phyloP scores from a whole-genome alignment of 2,888 invertebrate species.

The Athalia circularis region DNA sequence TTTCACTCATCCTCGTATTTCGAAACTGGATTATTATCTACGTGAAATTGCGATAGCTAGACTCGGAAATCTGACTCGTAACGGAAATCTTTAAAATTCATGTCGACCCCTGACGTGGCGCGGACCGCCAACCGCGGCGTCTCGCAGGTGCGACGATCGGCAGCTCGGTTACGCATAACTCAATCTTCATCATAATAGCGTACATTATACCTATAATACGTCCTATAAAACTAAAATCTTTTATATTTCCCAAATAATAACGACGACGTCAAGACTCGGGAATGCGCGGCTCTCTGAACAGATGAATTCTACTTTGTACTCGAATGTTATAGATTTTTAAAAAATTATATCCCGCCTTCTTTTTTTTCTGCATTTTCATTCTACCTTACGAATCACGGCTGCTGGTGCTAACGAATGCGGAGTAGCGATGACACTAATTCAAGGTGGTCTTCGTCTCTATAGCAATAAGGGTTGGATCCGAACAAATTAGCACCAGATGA shows the following conservation, averaged over 20 bases:
- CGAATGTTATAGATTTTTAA: no score
- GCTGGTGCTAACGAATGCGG: no score
- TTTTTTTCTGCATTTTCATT: no score
- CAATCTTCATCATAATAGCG: slow-evolving; percentile 1
- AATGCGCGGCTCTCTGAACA: no score
- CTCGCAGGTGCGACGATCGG: slow-evolving; percentile 28
- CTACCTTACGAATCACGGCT: no score
- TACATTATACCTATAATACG: background rate
- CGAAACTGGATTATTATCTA: slow-evolving; percentile 28
- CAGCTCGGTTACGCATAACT: slow-evolving; percentile 20
- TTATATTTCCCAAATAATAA: no score
- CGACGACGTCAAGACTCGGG: no score
- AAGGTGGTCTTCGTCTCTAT: no score
- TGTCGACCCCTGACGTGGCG: slow-evolving; percentile 8
- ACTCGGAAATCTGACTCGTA: slow-evolving; percentile 1
- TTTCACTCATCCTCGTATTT: slow-evolving; percentile 27
- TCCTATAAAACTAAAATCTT: background rate
- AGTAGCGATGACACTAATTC: no score
- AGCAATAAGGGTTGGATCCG: slow-evolving; percentile 59
- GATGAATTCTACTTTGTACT: no score
- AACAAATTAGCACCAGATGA: slow-evolving; percentile 68
- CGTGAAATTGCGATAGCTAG: slow-evolving; percentile 2
- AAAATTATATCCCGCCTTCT: no score
- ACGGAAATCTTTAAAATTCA: slow-evolving; percentile 35
- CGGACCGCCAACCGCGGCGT: slow-evolving; percentile 10